A percentile compares a stretch with the other conserved stretches of the same genome.
These are phyloP conservation scores for Leiothrix lutea DNA, from an alignment of 2,113 vertebrate species.

Conservation along the genomic window DNA sequence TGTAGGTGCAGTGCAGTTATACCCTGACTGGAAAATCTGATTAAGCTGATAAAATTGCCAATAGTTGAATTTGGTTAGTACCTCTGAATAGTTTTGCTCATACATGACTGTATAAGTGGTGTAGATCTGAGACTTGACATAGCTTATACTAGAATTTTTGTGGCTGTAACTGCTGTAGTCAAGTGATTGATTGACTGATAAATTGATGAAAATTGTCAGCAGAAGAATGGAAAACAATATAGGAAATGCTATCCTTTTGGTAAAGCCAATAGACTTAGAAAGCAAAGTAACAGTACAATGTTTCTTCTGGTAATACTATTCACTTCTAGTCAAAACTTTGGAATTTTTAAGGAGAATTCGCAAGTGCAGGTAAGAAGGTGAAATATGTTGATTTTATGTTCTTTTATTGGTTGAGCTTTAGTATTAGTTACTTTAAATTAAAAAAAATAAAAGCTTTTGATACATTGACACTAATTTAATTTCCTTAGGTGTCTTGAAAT, in stretches of 20 bases:
- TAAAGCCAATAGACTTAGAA: not conserved
- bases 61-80: not conserved
- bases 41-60: not conserved
- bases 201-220: not conserved
- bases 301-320: not conserved
- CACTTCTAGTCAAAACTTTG: not conserved
- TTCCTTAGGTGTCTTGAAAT: not conserved
- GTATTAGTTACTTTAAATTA: not conserved
- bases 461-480: not conserved
- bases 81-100: not conserved
- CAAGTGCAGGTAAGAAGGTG: not conserved
- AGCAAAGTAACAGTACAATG: not conserved
- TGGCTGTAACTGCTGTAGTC: not conserved
- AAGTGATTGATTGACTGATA: not conserved
- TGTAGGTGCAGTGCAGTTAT: not conserved
- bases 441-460: not conserved
- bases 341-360: not conserved
- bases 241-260: not conserved
- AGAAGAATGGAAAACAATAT: not conserved
- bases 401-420: not conserved
- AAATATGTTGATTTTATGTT: not conserved
- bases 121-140: not conserved
- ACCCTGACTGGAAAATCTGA: not conserved
- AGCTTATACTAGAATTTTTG: not conserved
- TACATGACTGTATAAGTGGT: fast-evolving